A percentile compares a stretch with the other conserved stretches of the same genome.
These are phyloP conservation scores for Gonatopus flavifemur DNA, from an alignment of 1,140 invertebrate genomes.

Conservation along the genomic window DNA sequence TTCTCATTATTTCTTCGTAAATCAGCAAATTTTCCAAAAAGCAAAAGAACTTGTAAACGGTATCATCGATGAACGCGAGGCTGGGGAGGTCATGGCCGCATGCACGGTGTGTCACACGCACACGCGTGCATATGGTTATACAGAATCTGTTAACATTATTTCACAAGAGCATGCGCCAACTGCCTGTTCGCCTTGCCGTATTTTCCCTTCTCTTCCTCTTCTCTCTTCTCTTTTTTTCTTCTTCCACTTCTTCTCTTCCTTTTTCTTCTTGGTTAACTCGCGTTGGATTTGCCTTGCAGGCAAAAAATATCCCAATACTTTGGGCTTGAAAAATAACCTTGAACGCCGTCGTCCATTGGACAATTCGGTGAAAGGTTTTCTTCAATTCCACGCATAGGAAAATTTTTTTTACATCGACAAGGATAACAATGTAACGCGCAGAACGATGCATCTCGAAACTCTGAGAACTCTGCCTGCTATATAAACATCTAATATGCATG, in stretches of 20 bases:
- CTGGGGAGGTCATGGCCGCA: conserved; percentile 19
- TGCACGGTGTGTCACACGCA: neutral
- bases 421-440: too few species aligned
- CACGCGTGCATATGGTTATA: neutral
- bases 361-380: conserved; percentile 25
- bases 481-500: too few species aligned
- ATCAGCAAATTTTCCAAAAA: too few species aligned
- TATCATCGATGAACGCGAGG: too few species aligned
- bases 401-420: too few species aligned
- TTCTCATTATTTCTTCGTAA: too few species aligned
- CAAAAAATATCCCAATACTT: conserved; percentile 29
- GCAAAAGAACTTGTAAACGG: too few species aligned
- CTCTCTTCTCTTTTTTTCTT: neutral
- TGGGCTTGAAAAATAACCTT: conserved; percentile 24
- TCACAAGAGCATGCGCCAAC: conserved; percentile 24
- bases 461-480: too few species aligned
- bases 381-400: conserved; percentile 16
- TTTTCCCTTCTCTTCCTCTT: conserved; percentile 9
- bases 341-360: too few species aligned
- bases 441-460: too few species aligned
- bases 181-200: conserved; percentile 5
- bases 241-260: conserved; percentile 3
- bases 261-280: neutral
- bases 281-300: too few species aligned
- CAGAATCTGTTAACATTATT: conserved; percentile 16